Conservation (phyloP, 2,888 invertebrate genomes). For the Pediacus dermestoides region DNA sequence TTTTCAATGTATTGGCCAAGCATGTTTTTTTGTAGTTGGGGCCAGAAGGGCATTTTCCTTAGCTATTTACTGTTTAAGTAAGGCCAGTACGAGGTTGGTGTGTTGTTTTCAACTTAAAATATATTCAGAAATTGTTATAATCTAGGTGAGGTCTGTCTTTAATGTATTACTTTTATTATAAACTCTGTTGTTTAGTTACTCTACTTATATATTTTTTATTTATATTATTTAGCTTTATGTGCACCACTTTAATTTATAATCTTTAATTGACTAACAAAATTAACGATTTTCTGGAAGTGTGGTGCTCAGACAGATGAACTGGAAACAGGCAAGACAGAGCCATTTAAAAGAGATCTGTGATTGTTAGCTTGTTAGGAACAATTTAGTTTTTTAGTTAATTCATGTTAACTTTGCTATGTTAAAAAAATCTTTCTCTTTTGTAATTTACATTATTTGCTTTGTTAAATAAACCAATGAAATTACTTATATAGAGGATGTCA, state of each 20-base stretch:
- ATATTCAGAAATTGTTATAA: too few species aligned
- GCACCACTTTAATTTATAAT: constrained; percentile 1
- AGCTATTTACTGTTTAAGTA: too few species aligned
- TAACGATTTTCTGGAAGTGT: constrained; percentile 7
- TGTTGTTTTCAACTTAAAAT: constrained; percentile 11
- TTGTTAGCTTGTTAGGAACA: constrained; percentile 34
- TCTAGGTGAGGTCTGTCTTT: constrained; percentile 2
- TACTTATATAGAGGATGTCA: too few species aligned
- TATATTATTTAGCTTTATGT: background rate
- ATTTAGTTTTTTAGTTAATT: constrained; percentile 22
- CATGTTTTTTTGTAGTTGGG: constrained; percentile 9
- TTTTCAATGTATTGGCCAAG: constrained; percentile 11
- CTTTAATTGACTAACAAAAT: background rate
- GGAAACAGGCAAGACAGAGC: constrained; percentile 22
- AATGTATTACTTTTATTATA: too few species aligned
- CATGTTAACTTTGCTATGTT: constrained; percentile 13
- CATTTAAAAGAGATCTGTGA: constrained; percentile 31
- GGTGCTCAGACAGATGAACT: constrained; percentile 33
- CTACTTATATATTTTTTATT: background rate
- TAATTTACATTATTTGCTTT: too few species aligned
- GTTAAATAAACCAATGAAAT: too few species aligned
- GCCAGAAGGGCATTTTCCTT: constrained; percentile 8
- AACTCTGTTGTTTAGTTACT: too few species aligned
- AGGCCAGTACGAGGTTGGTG: constrained; percentile 14
- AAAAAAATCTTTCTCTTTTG: constrained; percentile 6